A percentile compares a stretch with the other conserved stretches of the same genome.
Conservation (phyloP, 2,113 vertebrate species). For the Zosterops japonicus region DNA sequence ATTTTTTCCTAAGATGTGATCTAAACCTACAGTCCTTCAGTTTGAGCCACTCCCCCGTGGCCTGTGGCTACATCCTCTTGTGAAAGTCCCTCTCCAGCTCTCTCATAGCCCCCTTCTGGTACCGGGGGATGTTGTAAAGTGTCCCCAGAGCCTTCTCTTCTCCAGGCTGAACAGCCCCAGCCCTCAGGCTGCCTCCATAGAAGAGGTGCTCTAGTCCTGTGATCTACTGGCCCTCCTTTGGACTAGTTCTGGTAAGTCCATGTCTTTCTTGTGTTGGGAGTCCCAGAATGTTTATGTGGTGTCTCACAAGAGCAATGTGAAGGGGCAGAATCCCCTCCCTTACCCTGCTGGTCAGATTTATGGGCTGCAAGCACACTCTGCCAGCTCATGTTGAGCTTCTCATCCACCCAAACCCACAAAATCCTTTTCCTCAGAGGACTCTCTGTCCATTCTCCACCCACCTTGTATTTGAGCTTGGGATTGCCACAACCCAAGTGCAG, state of each 20-base stretch:
- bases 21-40: not conserved
- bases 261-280: not conserved
- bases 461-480: not conserved
- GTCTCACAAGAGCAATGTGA: not conserved
- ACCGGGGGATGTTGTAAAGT: not conserved
- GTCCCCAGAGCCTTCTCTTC: not conserved
- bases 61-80: not conserved
- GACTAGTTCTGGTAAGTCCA: not conserved
- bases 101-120: rapidly evolving
- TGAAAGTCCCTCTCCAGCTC: not conserved
- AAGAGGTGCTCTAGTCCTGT: not conserved
- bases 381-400: not conserved
- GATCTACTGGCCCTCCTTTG: not conserved
- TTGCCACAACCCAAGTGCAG: not conserved
- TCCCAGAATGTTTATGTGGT: not conserved
- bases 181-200: not conserved
- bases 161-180: not conserved
- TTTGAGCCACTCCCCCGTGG: not conserved
- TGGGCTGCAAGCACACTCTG: not conserved
- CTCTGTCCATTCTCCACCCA: not conserved
- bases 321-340: not conserved
- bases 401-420: not conserved
- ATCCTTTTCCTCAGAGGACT: not conserved
- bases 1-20: not conserved
- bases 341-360: not conserved